These are phyloP conservation scores for Enteromius treurensis DNA, from an alignment of 2,797 vertebrate species.

Conservation along the genomic window DNA sequence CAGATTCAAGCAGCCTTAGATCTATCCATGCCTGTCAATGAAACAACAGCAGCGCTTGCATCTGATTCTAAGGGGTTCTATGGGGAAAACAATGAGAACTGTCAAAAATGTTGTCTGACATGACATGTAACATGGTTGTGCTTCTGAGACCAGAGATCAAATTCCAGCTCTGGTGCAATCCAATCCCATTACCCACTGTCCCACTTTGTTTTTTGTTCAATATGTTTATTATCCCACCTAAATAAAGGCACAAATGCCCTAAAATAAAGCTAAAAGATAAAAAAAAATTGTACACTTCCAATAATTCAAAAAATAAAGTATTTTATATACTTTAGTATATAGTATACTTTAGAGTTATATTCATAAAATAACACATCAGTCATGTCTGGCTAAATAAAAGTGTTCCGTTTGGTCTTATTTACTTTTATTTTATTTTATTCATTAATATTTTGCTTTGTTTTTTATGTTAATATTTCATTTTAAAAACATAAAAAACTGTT, in stretches of 20 bases:
- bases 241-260: neutral
- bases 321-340: neutral
- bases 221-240: neutral
- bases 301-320: neutral
- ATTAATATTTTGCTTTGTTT: too few relatives aligned
- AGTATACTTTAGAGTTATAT: neutral
- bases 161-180: neutral
- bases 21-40: constrained; percentile 15
- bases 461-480: neutral
- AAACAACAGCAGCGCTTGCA: constrained; percentile 39
- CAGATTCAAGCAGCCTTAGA: neutral
- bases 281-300: neutral
- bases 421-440: neutral
- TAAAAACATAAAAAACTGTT: neutral
- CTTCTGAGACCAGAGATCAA: neutral
- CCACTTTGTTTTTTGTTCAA: neutral
- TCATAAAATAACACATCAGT: neutral
- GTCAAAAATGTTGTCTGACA: neutral
- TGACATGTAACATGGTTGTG: neutral
- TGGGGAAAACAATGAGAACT: neutral
- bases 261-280: neutral
- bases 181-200: neutral
- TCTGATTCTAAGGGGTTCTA: neutral
- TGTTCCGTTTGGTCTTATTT: neutral
- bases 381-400: neutral